These are phyloP conservation scores for Dryocosmus kuriphilus DNA, from an alignment of 2,888 invertebrate species.

Conservation along the genomic window DNA sequence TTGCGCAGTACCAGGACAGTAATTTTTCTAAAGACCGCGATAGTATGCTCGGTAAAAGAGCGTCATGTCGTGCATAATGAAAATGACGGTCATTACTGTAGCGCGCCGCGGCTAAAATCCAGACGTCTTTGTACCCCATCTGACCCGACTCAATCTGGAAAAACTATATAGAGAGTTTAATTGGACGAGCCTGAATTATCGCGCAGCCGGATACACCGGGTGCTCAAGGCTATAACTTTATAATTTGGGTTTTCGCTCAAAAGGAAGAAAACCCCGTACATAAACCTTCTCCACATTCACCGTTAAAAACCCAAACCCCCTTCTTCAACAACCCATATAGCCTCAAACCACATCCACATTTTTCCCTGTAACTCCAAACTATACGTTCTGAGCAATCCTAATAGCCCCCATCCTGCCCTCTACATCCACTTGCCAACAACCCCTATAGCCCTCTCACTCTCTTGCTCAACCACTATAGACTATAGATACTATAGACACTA, in stretches of 20 bases:
- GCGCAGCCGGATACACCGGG: conserved; percentile 6
- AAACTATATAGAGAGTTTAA: conserved; percentile 34
- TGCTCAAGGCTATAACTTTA: neutral
- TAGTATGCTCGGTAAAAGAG: neutral
- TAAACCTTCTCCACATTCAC: too few species aligned
- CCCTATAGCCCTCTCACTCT: too few species aligned
- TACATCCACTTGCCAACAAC: too few species aligned
- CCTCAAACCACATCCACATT: too few species aligned
- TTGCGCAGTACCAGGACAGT: neutral
- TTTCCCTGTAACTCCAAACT: too few species aligned
- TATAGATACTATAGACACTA: too few species aligned
- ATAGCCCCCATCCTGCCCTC: too few species aligned
- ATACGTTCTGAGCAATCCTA: too few species aligned
- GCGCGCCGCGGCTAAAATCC: conserved; percentile 43
- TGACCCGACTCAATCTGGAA: conserved; percentile 27
- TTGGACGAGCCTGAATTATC: conserved; percentile 21
- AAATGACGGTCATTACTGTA: conserved; percentile 45
- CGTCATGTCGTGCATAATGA: conserved; percentile 39
- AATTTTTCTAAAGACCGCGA: conserved; percentile 40
- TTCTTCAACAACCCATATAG: too few species aligned
- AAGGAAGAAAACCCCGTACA: too few species aligned
- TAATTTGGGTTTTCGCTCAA: neutral
- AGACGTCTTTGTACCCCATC: conserved; percentile 39
- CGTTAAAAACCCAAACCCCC: too few species aligned
- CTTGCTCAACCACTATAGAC: too few species aligned